Base-by-base conservation (phyloP, 1,140 invertebrate species). In the Pemphigus obesinymphae region DNA sequence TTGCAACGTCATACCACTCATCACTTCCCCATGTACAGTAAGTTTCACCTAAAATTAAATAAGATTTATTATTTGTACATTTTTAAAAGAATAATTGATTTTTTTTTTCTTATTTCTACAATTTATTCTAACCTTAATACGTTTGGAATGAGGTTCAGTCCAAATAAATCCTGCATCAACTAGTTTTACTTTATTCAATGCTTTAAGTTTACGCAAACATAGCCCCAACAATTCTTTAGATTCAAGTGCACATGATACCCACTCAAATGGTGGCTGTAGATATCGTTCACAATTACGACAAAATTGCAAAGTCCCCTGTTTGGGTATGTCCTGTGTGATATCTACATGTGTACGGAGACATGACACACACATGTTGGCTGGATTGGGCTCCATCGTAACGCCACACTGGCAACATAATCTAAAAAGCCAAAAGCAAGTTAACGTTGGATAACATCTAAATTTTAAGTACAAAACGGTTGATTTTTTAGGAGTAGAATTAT, bases 131-230 rank as follows among this genome's bases (percentile, higher is more conserved):
- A 96, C 92, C 89, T 99, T 99, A 37, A 99, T 92, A 83, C 98
- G 90, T 88, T 97, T 97, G 0, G 97, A 99, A 90, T 99, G 98
- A 82, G 98, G 97, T 86, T 99, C 98, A 45, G 98, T 99, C 97
- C 98, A 99, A 5, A 98, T 90, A 89, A 99, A 99, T 8, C 93
- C 92, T 73, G 98, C 98, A 91, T 99, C 97, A 61, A 98, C 90
- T 7, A 99, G 88, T 86, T 94, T 94, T 0, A 98, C 93, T 87
- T 93, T 92, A 84, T 93, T 95, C 1, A 99, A 88, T 6, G 96
- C 96, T 88, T 97, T 99, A 0, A 99, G 87, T 86, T 94, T 96
- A 86, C 98, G 97, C 6, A 99, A 88, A 86, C 98, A 99, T 3
- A 99, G 86, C 1, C 94, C 90, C 3, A 99, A 87, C 0, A 99